Conservation (phyloP, 2,797 vertebrate genomes). For the Cheirogaleus major region DNA sequence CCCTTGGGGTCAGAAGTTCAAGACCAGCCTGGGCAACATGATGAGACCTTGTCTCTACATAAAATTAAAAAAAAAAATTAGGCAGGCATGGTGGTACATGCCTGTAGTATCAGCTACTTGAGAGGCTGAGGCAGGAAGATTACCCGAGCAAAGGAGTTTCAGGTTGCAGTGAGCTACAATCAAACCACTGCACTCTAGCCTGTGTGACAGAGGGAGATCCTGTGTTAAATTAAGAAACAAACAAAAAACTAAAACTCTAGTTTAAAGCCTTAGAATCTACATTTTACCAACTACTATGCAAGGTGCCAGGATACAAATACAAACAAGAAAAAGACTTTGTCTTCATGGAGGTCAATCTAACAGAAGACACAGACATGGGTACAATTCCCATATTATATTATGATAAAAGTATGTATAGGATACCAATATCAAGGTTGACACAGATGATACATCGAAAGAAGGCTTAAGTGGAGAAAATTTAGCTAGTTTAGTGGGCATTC, state of each 20-base stretch:
- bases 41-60: not conserved
- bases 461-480: not conserved
- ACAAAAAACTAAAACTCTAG: not conserved
- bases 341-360: not conserved
- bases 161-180: not conserved
- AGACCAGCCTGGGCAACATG: not conserved
- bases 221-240: not conserved
- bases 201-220: not conserved
- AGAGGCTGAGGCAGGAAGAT: not conserved
- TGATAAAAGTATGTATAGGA: not conserved
- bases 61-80: not conserved
- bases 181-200: not conserved
- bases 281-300: not conserved
- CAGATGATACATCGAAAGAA: not conserved
- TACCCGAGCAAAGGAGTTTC: not conserved
- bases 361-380: not conserved
- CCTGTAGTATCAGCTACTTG: not conserved
- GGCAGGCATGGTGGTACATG: too few species aligned
- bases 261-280: not conserved
- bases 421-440: not conserved
- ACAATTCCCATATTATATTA: not conserved
- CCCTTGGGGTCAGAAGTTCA: not conserved
- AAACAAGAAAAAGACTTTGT: not conserved
- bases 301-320: not conserved
- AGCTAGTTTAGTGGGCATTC: not conserved